Evolutionary conservation across 2,888 invertebrate species (phyloP), one percentile per base, ranked within the genome.

Genomic region (Pristionchus japonicus): DNA sequence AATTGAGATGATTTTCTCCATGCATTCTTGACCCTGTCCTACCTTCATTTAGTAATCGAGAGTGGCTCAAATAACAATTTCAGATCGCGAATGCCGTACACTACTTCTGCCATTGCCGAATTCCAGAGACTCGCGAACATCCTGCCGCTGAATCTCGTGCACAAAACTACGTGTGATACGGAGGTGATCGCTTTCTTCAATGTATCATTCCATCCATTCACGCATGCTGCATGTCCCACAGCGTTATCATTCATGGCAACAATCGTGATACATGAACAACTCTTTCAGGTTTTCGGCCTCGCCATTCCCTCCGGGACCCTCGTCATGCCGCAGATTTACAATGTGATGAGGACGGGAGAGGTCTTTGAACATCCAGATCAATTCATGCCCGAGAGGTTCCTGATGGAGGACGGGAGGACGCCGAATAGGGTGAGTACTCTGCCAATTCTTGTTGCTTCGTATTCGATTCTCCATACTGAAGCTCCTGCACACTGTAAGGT

Each of bases 381-480:
- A 31, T 92, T 92, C 88, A 88, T 88, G 9, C 92, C 92, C 13
- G 90, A 90, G 15, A 43, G 91, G 57, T 92, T 91, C 87, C 85
- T 92, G 6, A 61, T 85, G 34, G 87, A 84, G 2, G 92, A 92
- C 74, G 90, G 90, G 34, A 89, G 88, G 40, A 91, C 91, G 6
- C 86, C 88, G 11, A 90, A 91, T n/a, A 91, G 90, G 89, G 91
- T 91, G 23, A 57, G 3, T 57, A 13, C 57, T 17, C 17, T n/a
- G n/a, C n/a, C n/a, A n/a, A n/a, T n/a, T n/a, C n/a, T 57, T 23
- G 57, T 57, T 17, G 7, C 17, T 57, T 27, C 67, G 34, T 9
- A 31, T 31, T 31, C 4, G 61, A 3, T 9, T 9, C 27, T 9
- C 9, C 4, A 61, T 61, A 61, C 3, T 27, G n/a, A n/a, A 27